Evolutionary conservation across 2,888 invertebrate species (phyloP).

Genomic region (Adelphocoris suturalis): DNA sequence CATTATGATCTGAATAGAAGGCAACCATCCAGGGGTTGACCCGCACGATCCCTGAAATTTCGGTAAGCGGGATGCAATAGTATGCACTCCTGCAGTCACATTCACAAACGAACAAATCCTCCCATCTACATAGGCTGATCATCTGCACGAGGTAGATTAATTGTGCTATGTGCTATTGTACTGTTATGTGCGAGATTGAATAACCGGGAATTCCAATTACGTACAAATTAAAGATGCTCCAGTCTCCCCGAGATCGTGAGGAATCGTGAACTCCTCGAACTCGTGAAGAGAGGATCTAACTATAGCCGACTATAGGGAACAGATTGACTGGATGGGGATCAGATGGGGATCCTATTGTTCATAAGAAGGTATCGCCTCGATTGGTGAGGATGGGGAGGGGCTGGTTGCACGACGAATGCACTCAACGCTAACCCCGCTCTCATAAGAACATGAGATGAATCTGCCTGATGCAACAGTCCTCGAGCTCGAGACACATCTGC

Average conservation of each 20-base stretch:
- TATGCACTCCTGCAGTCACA: too few species aligned
- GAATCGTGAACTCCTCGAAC: not conserved
- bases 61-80: too few species aligned
- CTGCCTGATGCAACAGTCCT: conserved; percentile 16
- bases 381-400: not conserved
- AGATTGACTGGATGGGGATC: conserved; percentile 30
- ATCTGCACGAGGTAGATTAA: too few species aligned
- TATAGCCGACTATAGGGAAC: not conserved
- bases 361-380: not conserved
- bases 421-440: not conserved
- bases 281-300: not conserved
- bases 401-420: not conserved
- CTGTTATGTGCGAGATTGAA: not conserved
- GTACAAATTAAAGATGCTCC: conserved; percentile 12
- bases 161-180: too few species aligned
- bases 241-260: not conserved
- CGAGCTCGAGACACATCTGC: conserved; percentile 39
- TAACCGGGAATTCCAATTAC: not conserved
- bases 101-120: too few species aligned
- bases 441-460: conserved; percentile 32
- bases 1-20: too few species aligned
- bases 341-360: conserved; percentile 19
- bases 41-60: too few species aligned
- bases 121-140: too few species aligned
- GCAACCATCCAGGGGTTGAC: too few species aligned